These are phyloP conservation scores for Scelioninae gen. 1 DNA, from an alignment of 2,888 invertebrate species.

Conservation along the genomic window DNA sequence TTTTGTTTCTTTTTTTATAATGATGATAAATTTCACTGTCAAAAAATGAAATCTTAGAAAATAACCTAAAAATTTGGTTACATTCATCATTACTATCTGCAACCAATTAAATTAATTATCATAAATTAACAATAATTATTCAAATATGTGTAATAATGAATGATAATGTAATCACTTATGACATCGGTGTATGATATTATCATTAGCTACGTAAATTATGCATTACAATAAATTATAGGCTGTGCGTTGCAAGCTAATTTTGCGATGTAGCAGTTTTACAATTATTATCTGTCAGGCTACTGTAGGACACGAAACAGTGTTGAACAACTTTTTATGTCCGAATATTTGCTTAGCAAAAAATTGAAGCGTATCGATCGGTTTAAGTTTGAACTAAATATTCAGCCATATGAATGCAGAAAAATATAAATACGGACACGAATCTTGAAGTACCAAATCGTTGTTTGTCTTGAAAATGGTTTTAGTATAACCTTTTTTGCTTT, in stretches of 20 bases:
- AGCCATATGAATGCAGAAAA: slow-evolving; percentile 57
- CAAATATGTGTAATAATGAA: slow-evolving; percentile 7
- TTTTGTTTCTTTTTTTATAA: no score
- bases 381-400: slow-evolving; percentile 63
- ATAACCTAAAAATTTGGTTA: background rate
- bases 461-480: slow-evolving; percentile 60
- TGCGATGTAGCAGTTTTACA: background rate
- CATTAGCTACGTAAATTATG: slow-evolving; percentile 14
- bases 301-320: slow-evolving; percentile 3
- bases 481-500: slow-evolving; percentile 41
- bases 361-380: slow-evolving; percentile 55
- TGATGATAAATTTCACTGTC: no score
- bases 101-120: slow-evolving; percentile 11
- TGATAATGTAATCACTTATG: slow-evolving; percentile 29
- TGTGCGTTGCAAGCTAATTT: background rate
- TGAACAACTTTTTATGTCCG: slow-evolving; percentile 13
- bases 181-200: slow-evolving; percentile 15
- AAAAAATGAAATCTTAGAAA: no score
- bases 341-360: slow-evolving; percentile 31
- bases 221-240: slow-evolving; percentile 8
- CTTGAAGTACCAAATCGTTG: slow-evolving; percentile 65
- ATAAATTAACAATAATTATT: slow-evolving; percentile 17
- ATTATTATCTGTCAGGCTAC: background rate
- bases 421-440: slow-evolving; percentile 52
- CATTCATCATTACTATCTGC: background rate